Conservation (phyloP, 1,140 invertebrate genomes). For the Leucophenga varia region DNA sequence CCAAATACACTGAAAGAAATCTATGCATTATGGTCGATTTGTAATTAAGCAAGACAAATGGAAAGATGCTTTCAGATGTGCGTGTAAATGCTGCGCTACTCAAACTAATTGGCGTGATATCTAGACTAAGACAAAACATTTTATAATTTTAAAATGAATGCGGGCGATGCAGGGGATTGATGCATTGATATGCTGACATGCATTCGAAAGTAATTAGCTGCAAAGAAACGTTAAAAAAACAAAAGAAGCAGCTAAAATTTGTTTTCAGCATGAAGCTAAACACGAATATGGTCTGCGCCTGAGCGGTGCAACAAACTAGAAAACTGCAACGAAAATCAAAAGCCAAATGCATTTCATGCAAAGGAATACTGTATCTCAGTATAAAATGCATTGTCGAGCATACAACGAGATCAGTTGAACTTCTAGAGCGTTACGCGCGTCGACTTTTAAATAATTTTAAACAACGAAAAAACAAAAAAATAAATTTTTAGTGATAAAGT, state of each 20-base stretch:
- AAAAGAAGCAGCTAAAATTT: too few relatives aligned
- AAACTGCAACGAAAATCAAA: too few relatives aligned
- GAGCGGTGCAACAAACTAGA: too few relatives aligned
- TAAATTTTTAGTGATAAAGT: too few relatives aligned
- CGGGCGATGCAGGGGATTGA: too few relatives aligned
- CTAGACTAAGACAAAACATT: constrained; percentile 47
- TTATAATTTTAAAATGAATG: constrained; percentile 45
- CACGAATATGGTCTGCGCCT: too few relatives aligned
- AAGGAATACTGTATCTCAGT: constrained; percentile 25
- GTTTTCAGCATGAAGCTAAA: too few relatives aligned
- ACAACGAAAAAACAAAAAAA: constrained; percentile 15
- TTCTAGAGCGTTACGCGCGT: constrained; percentile 29
- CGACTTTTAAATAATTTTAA: constrained; percentile 14
- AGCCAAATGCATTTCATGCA: background rate
- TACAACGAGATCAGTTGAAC: constrained; percentile 40
- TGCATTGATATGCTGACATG: too few relatives aligned
- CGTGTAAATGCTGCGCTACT: constrained; percentile 15
- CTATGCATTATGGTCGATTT: constrained; percentile 16
- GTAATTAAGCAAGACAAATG: constrained; percentile 43
- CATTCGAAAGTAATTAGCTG: constrained; percentile 28
- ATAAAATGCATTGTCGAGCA: constrained; percentile 45
- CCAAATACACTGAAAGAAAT: too few relatives aligned
- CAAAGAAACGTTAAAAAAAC: too few relatives aligned
- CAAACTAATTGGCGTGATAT: constrained; percentile 50
- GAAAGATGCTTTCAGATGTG: constrained; percentile 5